Base-by-base conservation (phyloP, 2,888 invertebrate species). In the Poecilus cupreus region DNA sequence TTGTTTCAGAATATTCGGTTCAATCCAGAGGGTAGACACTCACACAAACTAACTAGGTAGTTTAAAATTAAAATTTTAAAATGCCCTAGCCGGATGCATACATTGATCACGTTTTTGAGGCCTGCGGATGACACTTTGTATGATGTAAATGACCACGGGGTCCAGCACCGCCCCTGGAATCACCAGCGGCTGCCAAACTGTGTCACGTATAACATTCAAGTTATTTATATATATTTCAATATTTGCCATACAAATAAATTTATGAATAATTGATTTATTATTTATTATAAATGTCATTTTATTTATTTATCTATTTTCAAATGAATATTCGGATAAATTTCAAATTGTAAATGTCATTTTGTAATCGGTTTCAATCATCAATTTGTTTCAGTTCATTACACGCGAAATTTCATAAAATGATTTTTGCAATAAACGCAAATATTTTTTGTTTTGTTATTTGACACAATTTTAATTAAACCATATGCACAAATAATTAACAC, bases 91-190 rank as follows among this genome's bases (percentile, higher is more conserved):
- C 26, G 24, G 32, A 64, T 4, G n/a, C 13, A 18, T 18, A 13
- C 64, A 64, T 64, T 64, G 64, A 64, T 64, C 64, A 26, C 37
- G 32, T 64, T 64, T 64, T 64, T 60, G 60, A 32, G 37, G 26
- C 37, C 11, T 64, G 64, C 64, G 64, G 32, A 64, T 64, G 64
- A 64, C 64, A 64, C 24, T 22, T n/a, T 13, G 37, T 26, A 64
- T 64, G 32, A 64, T 64, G 64, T 64, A 64, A 64, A 64, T 64
- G 64, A 64, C 64, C 64, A 37, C 32, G 13, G 32, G 32, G 64
- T 37, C 16, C 32, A 10, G 18, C 6, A 26, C 10, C 64, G 32
- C 64, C 32, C 51, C 10, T n/a, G 64, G 64, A 13, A n/a, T 18
- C n/a, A 13, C 64, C 64, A 64, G 64, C 18, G 26, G 32, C 26